Evolutionary conservation across 2,113 vertebrate species (phyloP).

Genomic region (Notarius lentiginosus): DNA sequence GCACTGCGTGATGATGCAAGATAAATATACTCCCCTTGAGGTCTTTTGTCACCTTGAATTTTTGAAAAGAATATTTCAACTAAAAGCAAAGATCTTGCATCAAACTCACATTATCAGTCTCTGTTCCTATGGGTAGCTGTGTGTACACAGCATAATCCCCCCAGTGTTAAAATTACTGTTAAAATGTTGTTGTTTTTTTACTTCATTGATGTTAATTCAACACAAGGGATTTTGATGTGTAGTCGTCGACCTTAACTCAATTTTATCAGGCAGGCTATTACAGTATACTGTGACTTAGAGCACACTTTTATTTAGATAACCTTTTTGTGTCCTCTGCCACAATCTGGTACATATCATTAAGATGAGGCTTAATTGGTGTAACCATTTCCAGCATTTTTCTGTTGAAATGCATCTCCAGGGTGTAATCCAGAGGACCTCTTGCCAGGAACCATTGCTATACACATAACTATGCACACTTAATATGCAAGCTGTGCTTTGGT

Average conservation of each 20-base stretch:
- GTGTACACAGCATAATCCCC: background rate
- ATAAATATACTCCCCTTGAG: background rate
- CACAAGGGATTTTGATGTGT: background rate
- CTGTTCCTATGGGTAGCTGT: background rate
- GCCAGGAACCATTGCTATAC: background rate
- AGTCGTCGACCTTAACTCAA: background rate
- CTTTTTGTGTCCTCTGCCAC: slow-evolving; percentile 25
- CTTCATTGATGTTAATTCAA: background rate
- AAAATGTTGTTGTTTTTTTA: background rate
- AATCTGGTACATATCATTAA: slow-evolving; percentile 37
- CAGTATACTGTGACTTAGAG: background rate
- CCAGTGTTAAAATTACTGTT: background rate
- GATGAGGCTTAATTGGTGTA: slow-evolving; percentile 4
- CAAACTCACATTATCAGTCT: background rate
- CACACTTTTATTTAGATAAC: slow-evolving; percentile 23
- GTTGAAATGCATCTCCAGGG: slow-evolving; percentile 23
- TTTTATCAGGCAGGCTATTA: background rate
- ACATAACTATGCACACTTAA: slow-evolving; percentile 3
- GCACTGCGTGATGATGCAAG: background rate
- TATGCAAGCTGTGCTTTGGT: slow-evolving; percentile 17
- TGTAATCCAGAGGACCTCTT: slow-evolving; percentile 6
- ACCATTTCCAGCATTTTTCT: slow-evolving; percentile 17
- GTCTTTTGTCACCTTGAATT: background rate
- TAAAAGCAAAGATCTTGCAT: background rate
- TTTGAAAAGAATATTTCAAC: background rate